Base-by-base conservation (phyloP, 1,140 invertebrate genomes). In the Pseudomyrmex cubaensis region DNA sequence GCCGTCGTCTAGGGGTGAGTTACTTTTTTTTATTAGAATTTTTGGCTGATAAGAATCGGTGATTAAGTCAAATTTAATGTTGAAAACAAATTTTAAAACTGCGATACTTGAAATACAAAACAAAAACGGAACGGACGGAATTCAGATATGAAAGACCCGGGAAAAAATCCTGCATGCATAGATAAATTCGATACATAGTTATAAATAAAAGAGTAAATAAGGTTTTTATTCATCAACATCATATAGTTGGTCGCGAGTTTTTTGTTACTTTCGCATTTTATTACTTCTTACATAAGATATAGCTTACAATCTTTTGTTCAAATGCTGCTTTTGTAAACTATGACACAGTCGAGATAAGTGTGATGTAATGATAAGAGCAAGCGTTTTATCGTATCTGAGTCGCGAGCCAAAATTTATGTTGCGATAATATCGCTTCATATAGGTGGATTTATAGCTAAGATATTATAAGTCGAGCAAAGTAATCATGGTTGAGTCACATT, bases 1-100 rank as follows among this genome's bases (percentile, higher is more conserved):
- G 83, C 13, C 44, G 75, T 67, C 63, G 70, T 54, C 22, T 15
- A 10, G 17, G 44, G 20, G 91, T 91, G 77, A 92, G 87, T 84
- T 8, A 74, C 50, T 15, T 48, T 7, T 56, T 20, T 67, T 59
- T 0, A n/a, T 64, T 63, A 44, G 9, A 2, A 61, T 17, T 48
- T 22, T 12, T 20, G 0, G 52, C 12, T 17, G 8, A 10, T 35
- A 20, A 54, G 2, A 10, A 7, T 3, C 56, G 1, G 3, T 5
- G 3, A 8, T 35, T 8, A 12, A 52, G 5, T 35, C 35, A 35
- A 35, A 35, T 35, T 35, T 1, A 52, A 48, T 35, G 22, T 20
- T n/a, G 13, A 17, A 15, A 20, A 4, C 1, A 0, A 35, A 2
- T 35, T 1, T 15, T 54, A 44, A 59, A 7, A 52, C 20, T 15